Evolutionary conservation across 2,888 invertebrate genomes (phyloP).

Genomic region (Oithona nana): DNA sequence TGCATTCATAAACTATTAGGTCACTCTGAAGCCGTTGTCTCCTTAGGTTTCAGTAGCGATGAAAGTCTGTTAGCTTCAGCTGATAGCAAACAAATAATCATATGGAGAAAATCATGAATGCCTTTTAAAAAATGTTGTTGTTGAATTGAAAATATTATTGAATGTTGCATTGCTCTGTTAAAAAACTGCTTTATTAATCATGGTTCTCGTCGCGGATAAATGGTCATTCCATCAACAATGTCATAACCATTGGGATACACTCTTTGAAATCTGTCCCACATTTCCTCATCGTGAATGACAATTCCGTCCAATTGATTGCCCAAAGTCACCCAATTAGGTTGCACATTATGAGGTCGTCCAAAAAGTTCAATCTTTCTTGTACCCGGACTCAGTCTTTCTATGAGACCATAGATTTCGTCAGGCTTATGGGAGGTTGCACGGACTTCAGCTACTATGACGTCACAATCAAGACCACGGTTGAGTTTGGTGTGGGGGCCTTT

Average conservation of each 20-base stretch:
- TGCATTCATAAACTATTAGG: slow-evolving; percentile 45
- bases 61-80: slow-evolving; percentile 66
- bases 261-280: slow-evolving; percentile 70
- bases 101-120: slow-evolving; percentile 41
- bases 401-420: slow-evolving; percentile 94
- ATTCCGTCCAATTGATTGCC: slow-evolving; percentile 95
- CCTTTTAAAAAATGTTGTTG: too few species aligned
- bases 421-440: slow-evolving; percentile 95
- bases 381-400: slow-evolving; percentile 85
- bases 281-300: slow-evolving; percentile 69
- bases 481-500: slow-evolving; percentile 72
- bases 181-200: too few species aligned
- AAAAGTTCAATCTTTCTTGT: slow-evolving; percentile 92
- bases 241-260: slow-evolving; percentile 70
- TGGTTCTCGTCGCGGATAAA: slow-evolving; percentile 10
- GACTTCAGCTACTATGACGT: slow-evolving; percentile 95
- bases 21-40: slow-evolving; percentile 60
- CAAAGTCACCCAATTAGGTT: slow-evolving; percentile 87
- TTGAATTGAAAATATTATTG: too few species aligned
- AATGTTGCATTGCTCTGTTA: too few species aligned
- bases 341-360: slow-evolving; percentile 89
- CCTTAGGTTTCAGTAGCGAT: slow-evolving; percentile 69
- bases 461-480: slow-evolving; percentile 84
- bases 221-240: neutral
- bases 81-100: slow-evolving; percentile 58